These are phyloP conservation scores for Percopsis transmontana DNA, from an alignment of 2,113 vertebrate species.

Conservation along the genomic window DNA sequence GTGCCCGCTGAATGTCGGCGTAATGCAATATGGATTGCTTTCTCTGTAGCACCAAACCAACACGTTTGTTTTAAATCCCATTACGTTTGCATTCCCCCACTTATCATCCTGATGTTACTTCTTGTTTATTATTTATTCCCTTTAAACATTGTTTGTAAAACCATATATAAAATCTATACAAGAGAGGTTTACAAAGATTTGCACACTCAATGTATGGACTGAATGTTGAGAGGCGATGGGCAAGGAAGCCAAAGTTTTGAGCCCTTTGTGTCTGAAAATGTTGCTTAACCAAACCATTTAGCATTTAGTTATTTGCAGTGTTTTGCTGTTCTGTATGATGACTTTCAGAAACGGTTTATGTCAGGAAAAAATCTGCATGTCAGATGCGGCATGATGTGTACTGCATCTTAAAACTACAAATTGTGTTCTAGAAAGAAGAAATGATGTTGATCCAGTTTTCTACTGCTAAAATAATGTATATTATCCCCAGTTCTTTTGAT, in stretches of 20 bases:
- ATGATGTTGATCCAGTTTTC: slow-evolving; percentile 32
- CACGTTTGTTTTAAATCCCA: slow-evolving; percentile 12
- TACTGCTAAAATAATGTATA: slow-evolving; percentile 48
- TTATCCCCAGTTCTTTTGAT: slow-evolving; percentile 1
- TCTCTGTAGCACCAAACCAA: slow-evolving; percentile 17
- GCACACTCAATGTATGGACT: slow-evolving; percentile 32
- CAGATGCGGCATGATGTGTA: slow-evolving; percentile 1
- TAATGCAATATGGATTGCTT: slow-evolving; percentile 22
- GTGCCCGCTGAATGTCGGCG: not conserved
- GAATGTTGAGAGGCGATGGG: slow-evolving; percentile 13
- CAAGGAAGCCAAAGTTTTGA: slow-evolving; percentile 38
- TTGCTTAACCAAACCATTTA: slow-evolving; percentile 15
- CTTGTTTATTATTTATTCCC: slow-evolving; percentile 1
- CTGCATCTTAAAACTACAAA: slow-evolving; percentile 1
- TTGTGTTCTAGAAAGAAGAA: slow-evolving; percentile 11
- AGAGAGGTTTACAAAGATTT: slow-evolving; percentile 20
- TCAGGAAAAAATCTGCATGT: slow-evolving; percentile 30
- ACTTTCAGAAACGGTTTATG: slow-evolving; percentile 22
- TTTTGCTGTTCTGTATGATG: slow-evolving; percentile 8
- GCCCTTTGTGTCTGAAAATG: slow-evolving; percentile 19
- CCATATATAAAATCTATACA: slow-evolving; percentile 1
- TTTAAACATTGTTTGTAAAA: slow-evolving; percentile 4
- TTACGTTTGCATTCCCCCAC: slow-evolving; percentile 30
- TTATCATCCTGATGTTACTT: slow-evolving; percentile 7
- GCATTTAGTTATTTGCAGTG: not conserved